phyloP scores from a whole-genome alignment of 2,888 invertebrate genomes.

The Rambutsinella grinnellia region DNA sequence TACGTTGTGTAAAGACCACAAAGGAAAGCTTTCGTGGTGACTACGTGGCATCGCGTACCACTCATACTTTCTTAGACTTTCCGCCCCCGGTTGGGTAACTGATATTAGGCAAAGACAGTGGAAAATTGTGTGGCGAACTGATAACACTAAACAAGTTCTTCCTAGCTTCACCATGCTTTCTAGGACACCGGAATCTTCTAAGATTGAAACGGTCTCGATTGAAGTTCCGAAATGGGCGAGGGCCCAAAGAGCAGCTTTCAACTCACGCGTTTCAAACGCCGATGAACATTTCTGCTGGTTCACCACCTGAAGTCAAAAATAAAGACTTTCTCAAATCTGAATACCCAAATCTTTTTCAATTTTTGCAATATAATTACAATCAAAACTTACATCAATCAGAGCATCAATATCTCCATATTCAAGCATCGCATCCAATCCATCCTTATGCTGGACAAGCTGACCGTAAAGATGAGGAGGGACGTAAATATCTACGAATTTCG shows the following conservation, averaged over 20 bases:
- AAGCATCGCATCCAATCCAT: slow-evolving; percentile 74
- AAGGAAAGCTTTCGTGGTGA: slow-evolving; percentile 63
- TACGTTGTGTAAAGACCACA: slow-evolving; percentile 54
- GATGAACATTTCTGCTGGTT: slow-evolving; percentile 74
- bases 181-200: slow-evolving; percentile 75
- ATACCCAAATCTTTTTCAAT: not conserved
- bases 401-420: slow-evolving; percentile 67
- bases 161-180: slow-evolving; percentile 76
- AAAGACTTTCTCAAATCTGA: slow-evolving; percentile 15
- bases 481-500: slow-evolving; percentile 68
- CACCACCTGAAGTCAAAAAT: slow-evolving; percentile 67
- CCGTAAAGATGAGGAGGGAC: slow-evolving; percentile 87
- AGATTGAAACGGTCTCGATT: slow-evolving; percentile 80
- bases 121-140: slow-evolving; percentile 90
- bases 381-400: slow-evolving; percentile 55
- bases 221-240: slow-evolving; percentile 85
- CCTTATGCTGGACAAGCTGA: slow-evolving; percentile 80
- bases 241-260: slow-evolving; percentile 93
- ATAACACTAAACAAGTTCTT: slow-evolving; percentile 85
- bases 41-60: slow-evolving; percentile 64
- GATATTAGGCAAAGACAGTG: slow-evolving; percentile 89
- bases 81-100: slow-evolving; percentile 86
- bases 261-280: slow-evolving; percentile 79
- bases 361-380: not conserved
- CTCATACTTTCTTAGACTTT: slow-evolving; percentile 80